Percentiles rank a stretch among this genome's conserved stretches.
Conservation (phyloP, 2,888 invertebrate species). For the Lottia scabra region DNA sequence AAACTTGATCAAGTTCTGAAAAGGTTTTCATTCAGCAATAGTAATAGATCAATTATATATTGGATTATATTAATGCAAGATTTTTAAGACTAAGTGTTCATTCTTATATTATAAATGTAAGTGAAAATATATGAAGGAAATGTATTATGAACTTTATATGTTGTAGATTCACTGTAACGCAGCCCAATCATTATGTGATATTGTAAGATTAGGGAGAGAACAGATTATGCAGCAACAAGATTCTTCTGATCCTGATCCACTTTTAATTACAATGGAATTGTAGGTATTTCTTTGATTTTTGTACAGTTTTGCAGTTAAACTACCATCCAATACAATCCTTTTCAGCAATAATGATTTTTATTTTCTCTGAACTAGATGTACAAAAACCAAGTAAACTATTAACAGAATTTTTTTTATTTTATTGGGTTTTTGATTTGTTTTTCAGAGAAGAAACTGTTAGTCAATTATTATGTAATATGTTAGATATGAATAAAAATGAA, state of each 20-base stretch:
- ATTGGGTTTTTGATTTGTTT: conserved; percentile 30
- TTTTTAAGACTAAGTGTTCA: too few relatives aligned
- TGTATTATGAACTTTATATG: conserved; percentile 7
- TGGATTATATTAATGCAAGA: too few relatives aligned
- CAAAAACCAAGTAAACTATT: neutral
- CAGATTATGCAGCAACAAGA: conserved; percentile 71
- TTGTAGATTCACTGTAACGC: conserved; percentile 82
- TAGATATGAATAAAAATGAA: conserved; percentile 76
- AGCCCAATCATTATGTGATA: conserved; percentile 88
- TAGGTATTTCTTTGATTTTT: conserved; percentile 68
- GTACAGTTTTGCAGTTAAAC: too few relatives aligned
- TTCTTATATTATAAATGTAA: too few relatives aligned
- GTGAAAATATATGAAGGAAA: too few relatives aligned
- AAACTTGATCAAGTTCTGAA: too few relatives aligned
- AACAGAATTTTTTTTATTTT: too few relatives aligned
- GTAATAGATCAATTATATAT: too few relatives aligned
- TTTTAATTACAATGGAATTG: conserved; percentile 82
- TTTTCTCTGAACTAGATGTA: too few relatives aligned
- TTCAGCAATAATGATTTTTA: too few relatives aligned
- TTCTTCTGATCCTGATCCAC: conserved; percentile 78
- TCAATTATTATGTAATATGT: conserved; percentile 81
- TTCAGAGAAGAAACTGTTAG: conserved; percentile 77
- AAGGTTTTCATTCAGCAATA: too few relatives aligned
- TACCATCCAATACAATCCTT: too few relatives aligned
- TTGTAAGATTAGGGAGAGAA: conserved; percentile 75